These are phyloP conservation scores for Heliconius ismenius DNA, from an alignment of 2,888 invertebrate species.

Conservation along the genomic window DNA sequence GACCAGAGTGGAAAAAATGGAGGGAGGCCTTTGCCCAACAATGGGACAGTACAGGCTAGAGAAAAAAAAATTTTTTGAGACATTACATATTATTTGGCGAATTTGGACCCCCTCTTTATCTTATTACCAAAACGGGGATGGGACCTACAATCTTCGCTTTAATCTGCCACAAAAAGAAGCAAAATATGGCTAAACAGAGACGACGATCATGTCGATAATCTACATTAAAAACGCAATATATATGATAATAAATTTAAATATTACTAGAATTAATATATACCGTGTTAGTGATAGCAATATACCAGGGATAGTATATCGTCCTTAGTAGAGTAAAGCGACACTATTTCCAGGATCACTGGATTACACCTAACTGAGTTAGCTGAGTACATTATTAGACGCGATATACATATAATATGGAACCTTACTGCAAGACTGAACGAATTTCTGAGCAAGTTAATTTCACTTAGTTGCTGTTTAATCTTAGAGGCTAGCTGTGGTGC, in stretches of 20 bases:
- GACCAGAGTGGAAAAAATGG: too few species aligned
- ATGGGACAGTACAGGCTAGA: too few species aligned
- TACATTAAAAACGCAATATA: too few species aligned
- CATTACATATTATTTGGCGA: neutral
- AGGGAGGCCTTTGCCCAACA: too few species aligned
- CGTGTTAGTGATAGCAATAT: neutral
- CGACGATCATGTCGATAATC: too few species aligned
- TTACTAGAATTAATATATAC: neutral
- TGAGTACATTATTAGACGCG: neutral
- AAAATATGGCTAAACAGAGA: too few species aligned
- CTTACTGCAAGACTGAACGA: neutral
- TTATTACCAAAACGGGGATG: neutral
- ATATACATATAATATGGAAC: neutral
- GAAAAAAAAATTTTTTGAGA: neutral
- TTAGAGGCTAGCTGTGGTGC: too few species aligned
- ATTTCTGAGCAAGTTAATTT: constrained; percentile 6
- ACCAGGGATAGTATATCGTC: neutral
- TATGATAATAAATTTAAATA: too few species aligned
- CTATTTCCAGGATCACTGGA: neutral
- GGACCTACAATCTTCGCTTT: neutral
- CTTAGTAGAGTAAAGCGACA: neutral
- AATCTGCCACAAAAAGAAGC: too few species aligned
- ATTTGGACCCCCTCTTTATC: neutral
- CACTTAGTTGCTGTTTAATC: neutral
- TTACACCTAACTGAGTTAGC: neutral